Evolutionary conservation across 2,797 vertebrate genomes (phyloP), one percentile per base, ranked within the genome.

Genomic region (Pelobates cultripes): DNA sequence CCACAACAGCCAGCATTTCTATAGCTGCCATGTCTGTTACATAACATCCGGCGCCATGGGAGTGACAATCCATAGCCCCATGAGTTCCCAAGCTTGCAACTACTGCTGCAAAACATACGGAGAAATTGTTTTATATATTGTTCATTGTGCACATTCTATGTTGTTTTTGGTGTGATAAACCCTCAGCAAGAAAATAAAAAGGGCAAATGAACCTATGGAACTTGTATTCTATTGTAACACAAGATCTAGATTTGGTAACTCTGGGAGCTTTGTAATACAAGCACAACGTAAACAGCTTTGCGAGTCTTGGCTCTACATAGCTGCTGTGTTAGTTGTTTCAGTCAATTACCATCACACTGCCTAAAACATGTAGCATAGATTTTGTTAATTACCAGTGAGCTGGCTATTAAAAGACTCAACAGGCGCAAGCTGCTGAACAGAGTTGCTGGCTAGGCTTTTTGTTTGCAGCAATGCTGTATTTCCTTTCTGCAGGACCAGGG

Each of bases 401-500:
- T 42, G 60, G 73, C 64, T 69, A 80, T 69, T 75, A 60, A 41
- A 47, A 47, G 3, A 44, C 63, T 7, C 72, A 6, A 15, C 42
- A 44, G 79, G 51, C 51, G 64, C 10, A 40, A 14, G 12, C 55
- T 44, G 57, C 67, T 17, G 12, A 40, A 64, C 12, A 55, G 55
- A 47, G 45, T 15, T 70, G 80, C 67, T 81, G 66, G 55, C 44
- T 14, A 43, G 13, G 73, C 55, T 41, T 12, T 70, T 64, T 61
- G 44, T 42, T 47, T 15, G 3, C 6, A 64, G 3, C 6, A 64
- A 17, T 40, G 61, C 61, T 64, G 61, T 17, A 64, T 28, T 12
- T 67, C 28, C 73, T 80, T 70, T 61, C 78, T 73, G 3, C 78
- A 82, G 80, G 44, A 82, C 80, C 80, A 51, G 57, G 80, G 80